These are phyloP conservation scores for Drosophila parthenogenetica DNA, from an alignment of 2,888 invertebrate genomes.

Conservation along the genomic window DNA sequence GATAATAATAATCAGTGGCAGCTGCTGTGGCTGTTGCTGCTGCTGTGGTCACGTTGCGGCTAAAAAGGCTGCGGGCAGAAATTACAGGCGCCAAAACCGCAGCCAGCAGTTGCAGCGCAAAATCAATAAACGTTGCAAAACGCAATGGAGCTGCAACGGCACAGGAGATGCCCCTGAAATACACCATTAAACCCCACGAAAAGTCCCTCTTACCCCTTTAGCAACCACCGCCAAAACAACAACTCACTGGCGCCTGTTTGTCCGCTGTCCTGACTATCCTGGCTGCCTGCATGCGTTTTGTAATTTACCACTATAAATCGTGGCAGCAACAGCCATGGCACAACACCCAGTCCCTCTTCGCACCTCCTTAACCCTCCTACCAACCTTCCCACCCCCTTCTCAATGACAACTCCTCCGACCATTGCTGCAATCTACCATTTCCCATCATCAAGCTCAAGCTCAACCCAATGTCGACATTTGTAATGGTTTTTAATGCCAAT, in stretches of 20 bases:
- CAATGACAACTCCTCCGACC: constrained; percentile 5
- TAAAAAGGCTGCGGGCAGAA: constrained; percentile 40
- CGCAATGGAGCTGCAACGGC: constrained; percentile 12
- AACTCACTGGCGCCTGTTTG: constrained; percentile 66
- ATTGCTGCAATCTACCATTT: background rate
- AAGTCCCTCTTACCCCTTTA: background rate
- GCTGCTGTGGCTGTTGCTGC: constrained; percentile 7
- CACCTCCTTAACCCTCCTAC: background rate
- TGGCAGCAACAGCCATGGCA: constrained; percentile 41
- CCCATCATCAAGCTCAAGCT: constrained; percentile 11
- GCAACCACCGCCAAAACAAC: constrained; percentile 23
- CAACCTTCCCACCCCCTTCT: background rate
- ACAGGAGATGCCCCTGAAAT: background rate
- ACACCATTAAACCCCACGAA: background rate
- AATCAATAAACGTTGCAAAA: constrained; percentile 75
- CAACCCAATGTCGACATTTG: constrained; percentile 67
- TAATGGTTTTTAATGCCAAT: constrained; percentile 82
- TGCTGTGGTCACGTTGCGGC: constrained; percentile 50
- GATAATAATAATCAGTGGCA: constrained; percentile 38
- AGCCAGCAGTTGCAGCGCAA: constrained; percentile 33
- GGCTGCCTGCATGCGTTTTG: constrained; percentile 68
- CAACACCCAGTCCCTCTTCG: background rate
- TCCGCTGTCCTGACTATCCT: constrained; percentile 16
- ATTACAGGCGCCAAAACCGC: constrained; percentile 67
- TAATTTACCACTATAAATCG: constrained; percentile 79